Evolutionary conservation across 2,797 vertebrate species (phyloP).

Genomic region (Chrysolophus pictus): DNA sequence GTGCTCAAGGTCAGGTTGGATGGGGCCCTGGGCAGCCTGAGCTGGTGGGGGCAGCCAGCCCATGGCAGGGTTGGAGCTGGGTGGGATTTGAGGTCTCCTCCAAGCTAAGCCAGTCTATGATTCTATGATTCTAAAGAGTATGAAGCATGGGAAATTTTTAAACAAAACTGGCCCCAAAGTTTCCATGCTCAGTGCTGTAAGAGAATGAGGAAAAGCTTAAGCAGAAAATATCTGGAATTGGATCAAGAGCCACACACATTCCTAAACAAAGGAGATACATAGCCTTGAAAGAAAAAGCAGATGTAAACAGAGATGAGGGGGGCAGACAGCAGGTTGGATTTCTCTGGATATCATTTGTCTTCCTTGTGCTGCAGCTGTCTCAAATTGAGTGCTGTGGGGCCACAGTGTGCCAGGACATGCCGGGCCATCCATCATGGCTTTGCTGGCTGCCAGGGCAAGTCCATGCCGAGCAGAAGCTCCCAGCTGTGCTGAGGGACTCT

Average conservation of each 20-base stretch:
- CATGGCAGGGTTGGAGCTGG: not conserved
- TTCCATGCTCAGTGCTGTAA: not conserved
- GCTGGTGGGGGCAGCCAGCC: not conserved
- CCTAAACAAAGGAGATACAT: constrained; percentile 34
- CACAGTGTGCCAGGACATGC: constrained; percentile 12
- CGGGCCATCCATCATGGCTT: not conserved
- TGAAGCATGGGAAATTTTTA: not conserved
- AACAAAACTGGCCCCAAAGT: not conserved
- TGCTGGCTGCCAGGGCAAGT: not conserved
- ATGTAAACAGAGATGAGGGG: not conserved
- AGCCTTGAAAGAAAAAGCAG: constrained; percentile 35
- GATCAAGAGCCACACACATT: constrained; percentile 23
- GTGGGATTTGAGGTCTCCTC: not conserved
- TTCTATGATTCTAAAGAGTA: not conserved
- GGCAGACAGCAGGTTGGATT: constrained; percentile 26
- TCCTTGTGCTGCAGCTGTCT: constrained; percentile 15
- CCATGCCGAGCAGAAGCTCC: not conserved
- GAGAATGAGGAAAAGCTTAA: not conserved
- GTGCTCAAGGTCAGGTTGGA: not conserved
- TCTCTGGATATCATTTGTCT: constrained; percentile 60
- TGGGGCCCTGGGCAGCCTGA: not conserved
- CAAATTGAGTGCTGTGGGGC: constrained; percentile 13
- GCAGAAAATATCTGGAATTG: constrained; percentile 19
- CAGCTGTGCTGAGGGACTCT: not conserved
- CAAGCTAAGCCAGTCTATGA: not conserved